A percentile compares a stretch with the other conserved stretches of the same genome.
Conservation (phyloP, 1,140 invertebrate species). For the Nomia melanderi region DNA sequence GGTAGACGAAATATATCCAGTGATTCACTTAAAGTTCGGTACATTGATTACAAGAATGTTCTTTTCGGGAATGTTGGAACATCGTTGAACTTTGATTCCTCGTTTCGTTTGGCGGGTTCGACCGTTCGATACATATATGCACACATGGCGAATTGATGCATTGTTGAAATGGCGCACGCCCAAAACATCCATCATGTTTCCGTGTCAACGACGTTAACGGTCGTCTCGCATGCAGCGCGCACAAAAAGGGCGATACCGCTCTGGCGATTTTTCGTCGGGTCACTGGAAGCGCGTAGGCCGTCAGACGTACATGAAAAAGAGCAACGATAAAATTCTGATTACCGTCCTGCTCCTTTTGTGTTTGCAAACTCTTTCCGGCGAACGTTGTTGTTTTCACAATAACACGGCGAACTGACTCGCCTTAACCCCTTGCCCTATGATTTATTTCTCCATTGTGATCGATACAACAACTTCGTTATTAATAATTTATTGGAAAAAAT, state of each 20-base stretch:
- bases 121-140: conserved; percentile 31
- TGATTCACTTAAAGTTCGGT: not conserved
- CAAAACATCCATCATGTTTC: conserved; percentile 45
- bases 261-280: not conserved
- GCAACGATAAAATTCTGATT: not conserved
- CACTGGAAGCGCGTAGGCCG: not conserved
- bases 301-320: not conserved
- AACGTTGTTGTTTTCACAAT: too few relatives aligned
- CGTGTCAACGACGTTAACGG: conserved; percentile 32
- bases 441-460: too few relatives aligned
- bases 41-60: too few relatives aligned
- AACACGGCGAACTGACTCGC: too few relatives aligned
- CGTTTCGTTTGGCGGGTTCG: not conserved
- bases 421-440: too few relatives aligned
- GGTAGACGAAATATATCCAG: too few relatives aligned
- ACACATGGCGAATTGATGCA: conserved; percentile 26
- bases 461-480: too few relatives aligned
- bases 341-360: not conserved
- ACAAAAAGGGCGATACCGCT: conserved; percentile 15
- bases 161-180: conserved; percentile 29
- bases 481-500: too few relatives aligned
- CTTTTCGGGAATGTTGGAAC: not conserved
- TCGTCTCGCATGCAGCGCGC: conserved; percentile 1
- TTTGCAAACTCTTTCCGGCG: too few relatives aligned
- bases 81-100: not conserved